Conservation (phyloP, 2,888 invertebrate genomes). For the Perizoma flavofasciatum region DNA sequence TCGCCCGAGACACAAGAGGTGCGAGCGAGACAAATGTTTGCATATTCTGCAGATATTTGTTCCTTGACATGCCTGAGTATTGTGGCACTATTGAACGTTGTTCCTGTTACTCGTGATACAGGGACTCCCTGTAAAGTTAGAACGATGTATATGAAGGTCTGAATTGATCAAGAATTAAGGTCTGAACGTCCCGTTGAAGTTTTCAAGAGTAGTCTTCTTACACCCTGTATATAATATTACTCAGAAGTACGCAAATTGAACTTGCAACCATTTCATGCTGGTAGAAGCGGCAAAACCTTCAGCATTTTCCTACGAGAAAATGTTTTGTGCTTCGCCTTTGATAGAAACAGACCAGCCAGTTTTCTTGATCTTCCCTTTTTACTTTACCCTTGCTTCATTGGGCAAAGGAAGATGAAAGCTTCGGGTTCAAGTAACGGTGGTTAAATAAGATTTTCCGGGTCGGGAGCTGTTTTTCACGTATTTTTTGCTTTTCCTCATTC, state of each 20-base stretch:
- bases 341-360: slow-evolving; percentile 43
- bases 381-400: slow-evolving; percentile 9
- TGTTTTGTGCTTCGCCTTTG: slow-evolving; percentile 46
- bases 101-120: too few species aligned
- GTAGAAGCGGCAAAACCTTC: slow-evolving; percentile 48
- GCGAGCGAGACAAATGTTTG: too few species aligned
- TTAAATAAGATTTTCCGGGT: slow-evolving; percentile 54
- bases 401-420: slow-evolving; percentile 5
- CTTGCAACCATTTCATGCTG: slow-evolving; percentile 24
- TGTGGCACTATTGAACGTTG: too few species aligned
- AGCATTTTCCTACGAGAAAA: slow-evolving; percentile 51
- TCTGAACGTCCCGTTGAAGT: too few species aligned
- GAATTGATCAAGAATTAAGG: too few species aligned
- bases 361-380: slow-evolving; percentile 39
- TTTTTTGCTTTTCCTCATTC: slow-evolving; percentile 47
- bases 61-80: too few species aligned
- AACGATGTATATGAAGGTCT: too few species aligned
- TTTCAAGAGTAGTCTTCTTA: too few species aligned
- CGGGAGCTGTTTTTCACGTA: slow-evolving; percentile 44
- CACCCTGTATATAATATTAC: background rate
- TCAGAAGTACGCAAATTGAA: background rate
- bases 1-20: too few species aligned
- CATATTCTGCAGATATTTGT: too few species aligned
- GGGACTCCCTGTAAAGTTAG: too few species aligned
- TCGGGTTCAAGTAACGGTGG: slow-evolving; percentile 43